Evolutionary conservation across 2,888 invertebrate genomes (phyloP), one percentile per base, ranked within the genome.

Genomic region (Drosophila tripunctata): DNA sequence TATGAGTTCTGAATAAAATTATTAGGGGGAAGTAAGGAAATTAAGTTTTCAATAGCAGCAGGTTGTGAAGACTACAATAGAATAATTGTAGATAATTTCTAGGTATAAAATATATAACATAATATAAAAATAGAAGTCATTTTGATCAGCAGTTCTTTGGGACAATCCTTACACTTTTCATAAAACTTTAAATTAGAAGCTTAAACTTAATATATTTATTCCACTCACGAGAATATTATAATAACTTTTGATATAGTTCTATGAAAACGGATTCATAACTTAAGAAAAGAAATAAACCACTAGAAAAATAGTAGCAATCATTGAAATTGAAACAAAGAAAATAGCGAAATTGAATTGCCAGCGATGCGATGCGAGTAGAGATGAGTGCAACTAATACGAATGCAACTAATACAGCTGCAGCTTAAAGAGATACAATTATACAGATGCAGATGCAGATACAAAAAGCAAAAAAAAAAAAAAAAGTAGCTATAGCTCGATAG

Each of bases 291-390:
- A 27, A 58, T 22, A 30, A 54, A 17, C 55, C n/a, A 51, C 19
- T 52, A 36, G 33, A 50, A 45, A 30, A 47, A 38, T 10, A 52
- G 30, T 21, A 64, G 14, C 54, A 60, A 58, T 45, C 68, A 63
- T 52, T 67, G 62, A 60, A 63, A 66, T 43, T 58, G 48, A 48
- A 41, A 78, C 58, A 75, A 71, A 75, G 61, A 61, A 60, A 60
- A 55, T 27, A 30, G 79, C 51, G 67, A 76, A 78, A 78, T 75
- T 71, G 72, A 79, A 62, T 64, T 67, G 67, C 52, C 64, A 71
- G 72, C n/a, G n/a, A n/a, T n/a, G n/a, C n/a, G n/a, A n/a, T n/a
- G n/a, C n/a, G n/a, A n/a, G n/a, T n/a, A n/a, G n/a, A n/a, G n/a
- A n/a, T n/a, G 19, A 62, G 30, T 33, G 36, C 24, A 56, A 58